These are phyloP conservation scores for Smittia sp. DNA, from an alignment of 2,888 invertebrate genomes.

Conservation along the genomic window DNA sequence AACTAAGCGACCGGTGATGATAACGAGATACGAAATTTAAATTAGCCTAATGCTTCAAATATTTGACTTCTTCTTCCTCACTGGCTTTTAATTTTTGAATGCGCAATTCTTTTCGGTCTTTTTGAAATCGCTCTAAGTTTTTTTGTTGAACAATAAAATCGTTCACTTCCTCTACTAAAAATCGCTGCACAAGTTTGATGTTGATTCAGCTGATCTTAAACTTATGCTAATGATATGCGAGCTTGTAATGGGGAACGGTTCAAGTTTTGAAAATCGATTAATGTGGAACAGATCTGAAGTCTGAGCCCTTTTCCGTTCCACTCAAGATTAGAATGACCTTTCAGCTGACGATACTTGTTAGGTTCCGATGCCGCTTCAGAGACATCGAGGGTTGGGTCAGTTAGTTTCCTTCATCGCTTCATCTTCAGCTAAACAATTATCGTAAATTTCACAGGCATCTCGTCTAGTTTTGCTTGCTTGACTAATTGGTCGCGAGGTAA, in stretches of 20 bases:
- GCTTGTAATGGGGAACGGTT: not conserved
- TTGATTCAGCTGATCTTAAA: not conserved
- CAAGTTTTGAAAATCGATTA: not conserved
- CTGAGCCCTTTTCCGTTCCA: not conserved
- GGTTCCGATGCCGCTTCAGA: not conserved
- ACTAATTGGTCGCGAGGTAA: conserved; percentile 23
- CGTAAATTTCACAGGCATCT: conserved; percentile 22
- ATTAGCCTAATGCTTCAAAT: not conserved
- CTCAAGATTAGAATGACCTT: too few relatives aligned
- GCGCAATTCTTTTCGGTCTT: not conserved
- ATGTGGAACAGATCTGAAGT: not conserved
- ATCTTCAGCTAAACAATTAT: conserved; percentile 26
- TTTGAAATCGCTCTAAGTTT: not conserved
- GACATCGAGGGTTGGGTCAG: not conserved
- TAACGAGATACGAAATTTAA: not conserved
- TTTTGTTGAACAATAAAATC: conserved; percentile 34
- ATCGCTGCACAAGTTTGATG: conserved; percentile 25
- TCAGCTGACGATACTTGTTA: too few relatives aligned
- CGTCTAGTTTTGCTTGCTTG: conserved; percentile 32
- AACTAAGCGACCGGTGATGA: conserved; percentile 20
- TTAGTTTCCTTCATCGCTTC: not conserved
- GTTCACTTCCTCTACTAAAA: conserved; percentile 21
- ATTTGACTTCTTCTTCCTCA: not conserved
- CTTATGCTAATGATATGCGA: not conserved
- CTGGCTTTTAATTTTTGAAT: not conserved